phyloP scores from a whole-genome alignment of 2,113 vertebrate species.

The Rafetus swinhoei region DNA sequence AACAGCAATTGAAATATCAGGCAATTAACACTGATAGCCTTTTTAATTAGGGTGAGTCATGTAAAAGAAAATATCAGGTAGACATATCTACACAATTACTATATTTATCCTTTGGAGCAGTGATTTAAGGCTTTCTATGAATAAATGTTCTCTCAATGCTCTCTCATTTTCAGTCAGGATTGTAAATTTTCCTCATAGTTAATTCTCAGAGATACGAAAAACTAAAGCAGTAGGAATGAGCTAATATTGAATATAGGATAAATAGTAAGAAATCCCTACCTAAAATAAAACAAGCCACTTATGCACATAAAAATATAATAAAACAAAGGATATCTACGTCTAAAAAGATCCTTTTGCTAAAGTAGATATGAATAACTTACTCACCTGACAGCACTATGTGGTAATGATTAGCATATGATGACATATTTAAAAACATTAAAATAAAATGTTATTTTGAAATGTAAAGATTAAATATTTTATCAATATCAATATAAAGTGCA shows the following conservation, averaged over 20 bases:
- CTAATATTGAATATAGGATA: neutral
- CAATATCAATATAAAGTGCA: neutral
- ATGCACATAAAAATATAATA: neutral
- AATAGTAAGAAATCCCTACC: neutral
- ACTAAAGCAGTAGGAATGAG: neutral
- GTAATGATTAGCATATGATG: neutral
- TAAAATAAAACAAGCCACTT: neutral
- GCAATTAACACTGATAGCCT: conserved; percentile 42
- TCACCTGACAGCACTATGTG: neutral
- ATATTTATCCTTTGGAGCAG: conserved; percentile 5
- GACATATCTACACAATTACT: neutral
- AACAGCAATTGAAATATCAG: conserved; percentile 26
- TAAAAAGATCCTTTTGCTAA: neutral
- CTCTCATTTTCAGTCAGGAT: neutral
- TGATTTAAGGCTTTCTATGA: conserved; percentile 1
- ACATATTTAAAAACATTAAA: neutral
- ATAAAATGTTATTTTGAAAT: neutral
- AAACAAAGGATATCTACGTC: neutral
- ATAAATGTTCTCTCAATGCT: neutral
- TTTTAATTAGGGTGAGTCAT: conserved; percentile 27
- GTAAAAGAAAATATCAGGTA: conserved; percentile 4
- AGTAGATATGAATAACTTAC: neutral
- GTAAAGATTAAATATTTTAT: neutral
- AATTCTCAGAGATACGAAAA: conserved; percentile 3
- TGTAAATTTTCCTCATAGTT: neutral